Conservation (phyloP, 1,140 invertebrate genomes). For the Eupeodes corollae region DNA sequence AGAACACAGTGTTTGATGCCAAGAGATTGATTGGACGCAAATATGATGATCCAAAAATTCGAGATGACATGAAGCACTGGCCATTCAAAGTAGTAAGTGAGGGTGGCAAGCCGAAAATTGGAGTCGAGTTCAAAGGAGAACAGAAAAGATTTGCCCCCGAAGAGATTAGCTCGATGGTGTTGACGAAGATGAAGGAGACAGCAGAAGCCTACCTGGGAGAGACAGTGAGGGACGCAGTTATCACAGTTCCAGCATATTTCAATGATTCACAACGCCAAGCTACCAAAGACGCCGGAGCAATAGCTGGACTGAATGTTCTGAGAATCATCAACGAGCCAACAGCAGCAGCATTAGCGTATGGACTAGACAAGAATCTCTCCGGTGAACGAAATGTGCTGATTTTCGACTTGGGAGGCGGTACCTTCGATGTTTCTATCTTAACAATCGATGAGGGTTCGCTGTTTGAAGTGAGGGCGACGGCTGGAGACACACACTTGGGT, state of each 20-base stretch:
- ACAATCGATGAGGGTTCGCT: conserved; percentile 72
- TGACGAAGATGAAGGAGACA: conserved; percentile 69
- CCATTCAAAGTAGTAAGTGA: conserved; percentile 59
- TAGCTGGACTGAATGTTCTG: conserved; percentile 53
- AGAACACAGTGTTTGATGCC: conserved; percentile 68
- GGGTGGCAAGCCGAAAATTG: conserved; percentile 53
- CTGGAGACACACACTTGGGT: conserved; percentile 58
- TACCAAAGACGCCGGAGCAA: conserved; percentile 54
- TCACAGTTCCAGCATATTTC: conserved; percentile 49
- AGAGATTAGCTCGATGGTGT: conserved; percentile 67
- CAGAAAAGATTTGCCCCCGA: conserved; percentile 59
- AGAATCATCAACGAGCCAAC: conserved; percentile 64
- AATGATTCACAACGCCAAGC: conserved; percentile 55
- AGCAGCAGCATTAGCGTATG: conserved; percentile 62
- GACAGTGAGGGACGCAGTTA: conserved; percentile 50
- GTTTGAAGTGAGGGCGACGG: conserved; percentile 68
- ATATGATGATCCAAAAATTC: conserved; percentile 57
- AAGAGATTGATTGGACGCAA: conserved; percentile 54
- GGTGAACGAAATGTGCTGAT: conserved; percentile 63
- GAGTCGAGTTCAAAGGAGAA: conserved; percentile 61
- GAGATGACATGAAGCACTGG: conserved; percentile 65
- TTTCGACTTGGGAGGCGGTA: conserved; percentile 62
- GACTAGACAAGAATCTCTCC: conserved; percentile 59
- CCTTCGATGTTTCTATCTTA: conserved; percentile 76
- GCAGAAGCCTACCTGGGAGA: conserved; percentile 64